A percentile compares a stretch with the other conserved stretches of the same genome.
phyloP scores from a whole-genome alignment of 2,113 vertebrate species.

The Aptenodytes patagonicus region DNA sequence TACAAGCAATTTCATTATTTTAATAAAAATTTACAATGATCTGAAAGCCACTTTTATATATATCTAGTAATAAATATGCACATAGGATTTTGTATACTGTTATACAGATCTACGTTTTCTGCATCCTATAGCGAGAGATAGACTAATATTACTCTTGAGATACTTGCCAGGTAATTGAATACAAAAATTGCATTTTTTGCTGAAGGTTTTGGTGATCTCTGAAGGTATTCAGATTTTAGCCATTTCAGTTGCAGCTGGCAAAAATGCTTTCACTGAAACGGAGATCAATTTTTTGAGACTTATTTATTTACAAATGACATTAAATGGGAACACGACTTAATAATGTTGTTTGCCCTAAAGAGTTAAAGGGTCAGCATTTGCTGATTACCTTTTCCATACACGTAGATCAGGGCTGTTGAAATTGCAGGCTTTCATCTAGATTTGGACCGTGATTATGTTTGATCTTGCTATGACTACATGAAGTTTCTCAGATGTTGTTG shows the following conservation, averaged over 20 bases:
- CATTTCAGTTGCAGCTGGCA: background rate
- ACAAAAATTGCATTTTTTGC: background rate
- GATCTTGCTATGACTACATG: background rate
- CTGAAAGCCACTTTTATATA: background rate
- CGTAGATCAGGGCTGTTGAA: background rate
- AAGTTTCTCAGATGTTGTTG: background rate
- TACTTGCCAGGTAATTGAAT: background rate
- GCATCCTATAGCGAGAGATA: background rate
- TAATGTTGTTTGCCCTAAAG: background rate
- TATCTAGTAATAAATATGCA: background rate
- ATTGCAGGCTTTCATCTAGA: background rate
- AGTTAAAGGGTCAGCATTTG: background rate
- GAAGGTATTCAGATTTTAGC: background rate
- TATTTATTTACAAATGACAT: background rate
- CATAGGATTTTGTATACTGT: background rate
- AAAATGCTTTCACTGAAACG: background rate
- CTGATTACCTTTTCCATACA: background rate
- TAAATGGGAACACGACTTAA: background rate
- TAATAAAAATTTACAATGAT: background rate
- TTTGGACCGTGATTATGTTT: background rate
- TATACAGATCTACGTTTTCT: background rate
- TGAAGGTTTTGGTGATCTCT: background rate
- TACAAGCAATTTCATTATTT: background rate
- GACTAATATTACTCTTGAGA: background rate
- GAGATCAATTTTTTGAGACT: background rate